Percentiles rank a stretch among this genome's conserved stretches.
These are phyloP conservation scores for Colinus virginianus DNA, from an alignment of 2,113 vertebrate genomes.

Conservation along the genomic window DNA sequence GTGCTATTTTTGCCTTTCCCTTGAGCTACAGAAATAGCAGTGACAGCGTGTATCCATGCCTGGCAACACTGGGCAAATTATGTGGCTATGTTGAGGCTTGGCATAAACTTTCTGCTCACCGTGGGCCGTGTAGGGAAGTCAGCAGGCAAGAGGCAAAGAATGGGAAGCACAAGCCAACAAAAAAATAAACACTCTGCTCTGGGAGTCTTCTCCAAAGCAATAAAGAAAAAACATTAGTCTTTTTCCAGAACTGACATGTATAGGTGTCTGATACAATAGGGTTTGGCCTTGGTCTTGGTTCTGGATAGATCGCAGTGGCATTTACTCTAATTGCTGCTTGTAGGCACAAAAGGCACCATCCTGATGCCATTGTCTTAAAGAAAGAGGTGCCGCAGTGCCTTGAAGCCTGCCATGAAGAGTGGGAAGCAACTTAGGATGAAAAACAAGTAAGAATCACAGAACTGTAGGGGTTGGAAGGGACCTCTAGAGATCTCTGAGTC, in stretches of 20 bases:
- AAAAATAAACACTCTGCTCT: neutral
- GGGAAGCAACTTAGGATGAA: neutral
- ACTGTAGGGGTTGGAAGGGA: too few species aligned
- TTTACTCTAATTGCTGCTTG: neutral
- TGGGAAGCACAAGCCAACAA: neutral
- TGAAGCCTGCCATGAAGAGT: neutral
- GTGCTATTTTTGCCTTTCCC: slow-evolving; percentile 51
- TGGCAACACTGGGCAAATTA: neutral
- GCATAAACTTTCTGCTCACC: neutral
- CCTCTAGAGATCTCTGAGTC: too few species aligned
- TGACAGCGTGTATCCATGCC: neutral
- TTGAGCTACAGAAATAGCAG: slow-evolving; percentile 62
- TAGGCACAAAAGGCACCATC: neutral
- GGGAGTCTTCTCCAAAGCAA: neutral
- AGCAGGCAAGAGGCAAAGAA: neutral
- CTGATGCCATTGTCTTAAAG: neutral
- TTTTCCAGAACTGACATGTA: neutral
- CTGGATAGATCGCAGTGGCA: neutral
- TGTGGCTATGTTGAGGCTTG: neutral
- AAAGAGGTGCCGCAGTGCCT: neutral
- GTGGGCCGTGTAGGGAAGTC: neutral
- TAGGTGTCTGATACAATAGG: neutral
- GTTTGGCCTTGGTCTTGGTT: neutral
- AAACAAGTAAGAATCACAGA: neutral
- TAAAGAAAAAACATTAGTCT: neutral